Conservation (phyloP, 2,888 invertebrate species). For the Eurytoma adleriae region DNA sequence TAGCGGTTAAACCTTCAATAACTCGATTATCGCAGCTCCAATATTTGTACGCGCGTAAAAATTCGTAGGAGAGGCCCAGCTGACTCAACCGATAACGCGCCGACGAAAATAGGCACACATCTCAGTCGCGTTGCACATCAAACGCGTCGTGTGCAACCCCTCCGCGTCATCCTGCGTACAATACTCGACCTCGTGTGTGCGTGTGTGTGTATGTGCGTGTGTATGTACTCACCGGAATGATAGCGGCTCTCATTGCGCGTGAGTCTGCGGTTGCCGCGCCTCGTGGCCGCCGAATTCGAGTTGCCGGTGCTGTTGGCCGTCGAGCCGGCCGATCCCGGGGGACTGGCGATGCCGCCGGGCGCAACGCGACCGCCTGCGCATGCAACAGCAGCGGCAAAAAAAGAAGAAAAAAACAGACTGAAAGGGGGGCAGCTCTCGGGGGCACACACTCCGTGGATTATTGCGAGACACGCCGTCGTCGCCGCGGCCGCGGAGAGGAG, state of each 20-base stretch:
- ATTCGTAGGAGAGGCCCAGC: no score
- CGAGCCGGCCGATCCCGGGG: constrained; percentile 78
- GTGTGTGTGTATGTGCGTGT: neutral
- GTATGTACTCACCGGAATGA: constrained; percentile 90
- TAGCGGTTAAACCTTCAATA: no score
- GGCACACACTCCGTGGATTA: no score
- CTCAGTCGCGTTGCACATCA: no score
- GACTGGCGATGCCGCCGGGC: constrained; percentile 73
- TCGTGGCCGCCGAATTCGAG: constrained; percentile 78
- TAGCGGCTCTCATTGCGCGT: constrained; percentile 96
- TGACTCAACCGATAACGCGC: no score
- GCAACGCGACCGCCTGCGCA: constrained; percentile 76
- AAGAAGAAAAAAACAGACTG: constrained; percentile 9
- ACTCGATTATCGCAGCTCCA: no score
- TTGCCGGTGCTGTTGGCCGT: constrained; percentile 70
- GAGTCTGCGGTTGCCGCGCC: constrained; percentile 90
- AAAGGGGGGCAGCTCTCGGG: no score
- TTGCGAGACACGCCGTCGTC: no score
- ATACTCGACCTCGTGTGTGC: neutral
- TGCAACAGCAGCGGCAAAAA: constrained; percentile 71
- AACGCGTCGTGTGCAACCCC: no score
- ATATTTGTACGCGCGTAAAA: no score
- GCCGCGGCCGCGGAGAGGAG: no score
- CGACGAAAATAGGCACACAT: no score
- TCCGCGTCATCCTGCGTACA: neutral